Percentiles rank a stretch among this genome's conserved stretches.
phyloP scores from a whole-genome alignment of 2,888 invertebrate genomes.

The Celastrina argiolus region DNA sequence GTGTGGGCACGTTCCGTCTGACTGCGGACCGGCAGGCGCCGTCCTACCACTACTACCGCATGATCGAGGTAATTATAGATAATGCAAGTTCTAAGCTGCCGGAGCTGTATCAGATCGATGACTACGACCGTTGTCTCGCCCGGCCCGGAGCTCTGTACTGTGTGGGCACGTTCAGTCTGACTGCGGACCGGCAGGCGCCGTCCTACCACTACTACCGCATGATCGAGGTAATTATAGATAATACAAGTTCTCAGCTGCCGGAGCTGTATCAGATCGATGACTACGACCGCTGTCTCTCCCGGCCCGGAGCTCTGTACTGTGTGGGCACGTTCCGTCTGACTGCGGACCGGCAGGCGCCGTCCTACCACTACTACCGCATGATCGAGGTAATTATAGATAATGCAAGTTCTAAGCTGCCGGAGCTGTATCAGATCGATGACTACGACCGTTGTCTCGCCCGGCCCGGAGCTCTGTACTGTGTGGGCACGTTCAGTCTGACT shows the following conservation, averaged over 20 bases:
- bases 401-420: too few species aligned
- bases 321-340: not conserved
- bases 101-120: not conserved
- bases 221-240: constrained; percentile 41
- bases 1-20: constrained; percentile 53
- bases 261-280: not conserved
- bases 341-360: constrained; percentile 35
- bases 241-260: too few species aligned
- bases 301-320: not conserved
- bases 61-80: constrained; percentile 43
- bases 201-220: constrained; percentile 40
- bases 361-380: constrained; percentile 40
- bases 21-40: constrained; percentile 36
- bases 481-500: not conserved
- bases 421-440: not conserved
- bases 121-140: constrained; percentile 43
- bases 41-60: constrained; percentile 39
- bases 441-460: too few species aligned
- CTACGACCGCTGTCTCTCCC: not conserved
- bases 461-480: not conserved
- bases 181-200: constrained; percentile 36
- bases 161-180: constrained; percentile 50
- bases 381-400: constrained; percentile 41
- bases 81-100: too few species aligned
- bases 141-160: constrained; percentile 51